Evolutionary conservation across 2,113 vertebrate species (phyloP), one percentile per base, ranked within the genome.

Genomic region (Pterophyllum scalare): DNA sequence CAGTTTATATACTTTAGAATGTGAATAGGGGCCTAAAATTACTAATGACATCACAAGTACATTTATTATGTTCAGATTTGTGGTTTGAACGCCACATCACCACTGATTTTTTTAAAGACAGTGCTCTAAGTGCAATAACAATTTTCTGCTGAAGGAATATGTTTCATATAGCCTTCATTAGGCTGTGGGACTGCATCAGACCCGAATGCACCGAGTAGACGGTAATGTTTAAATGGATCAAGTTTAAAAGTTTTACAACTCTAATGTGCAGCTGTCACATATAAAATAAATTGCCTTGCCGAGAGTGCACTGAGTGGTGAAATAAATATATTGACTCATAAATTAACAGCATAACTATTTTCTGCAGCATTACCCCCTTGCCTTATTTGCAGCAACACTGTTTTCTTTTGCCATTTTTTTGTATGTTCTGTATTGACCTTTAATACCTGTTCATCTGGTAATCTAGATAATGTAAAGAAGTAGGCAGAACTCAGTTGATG

Each of bases 131-230:
- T 70, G 43, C 65, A 72, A 20, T 6, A 31, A 17, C 2, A 3
- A 52, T 52, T 72, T 72, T 20, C 26, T 72, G 24, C 24, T 31
- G 65, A 6, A 70, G 24, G 24, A 70, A 2, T 2, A 5, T 4
- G 43, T 72, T 72, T 72, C 43, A 72, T 31, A 72, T 43, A 20
- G 28, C 49, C 65, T 72, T 72, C 65, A 72, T 52, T 52, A 72
- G 65, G 43, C 43, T 72, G 31, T 28, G 24, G 17, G 6, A 31
- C 17, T 31, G 43, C 6, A 52, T 52, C 24, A 31, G 43, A 31
- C 28, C 65, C 31, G 43, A 72, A 72, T 52, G 65, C 65, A 52
- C 43, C 12, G 17, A 72, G 46, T 19, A 52, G 65, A 43, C 0
- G 0, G 10, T 31, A 52, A 52, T 52, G 43, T 31, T 72, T 72